These are phyloP conservation scores for Corynorhinus townsendii DNA, from an alignment of 2,113 vertebrate species.

Conservation along the genomic window DNA sequence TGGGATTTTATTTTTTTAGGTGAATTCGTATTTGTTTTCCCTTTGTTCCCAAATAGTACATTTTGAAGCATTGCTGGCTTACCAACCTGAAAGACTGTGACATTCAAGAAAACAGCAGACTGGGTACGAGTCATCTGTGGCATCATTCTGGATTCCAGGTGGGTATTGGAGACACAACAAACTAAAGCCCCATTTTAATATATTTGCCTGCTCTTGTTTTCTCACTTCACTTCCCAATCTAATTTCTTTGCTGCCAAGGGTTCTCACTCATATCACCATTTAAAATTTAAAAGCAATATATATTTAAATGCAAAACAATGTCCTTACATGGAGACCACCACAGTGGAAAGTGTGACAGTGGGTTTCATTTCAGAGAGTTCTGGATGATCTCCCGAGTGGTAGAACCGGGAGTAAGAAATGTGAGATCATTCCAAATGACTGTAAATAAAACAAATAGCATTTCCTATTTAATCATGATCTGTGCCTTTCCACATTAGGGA, in stretches of 20 bases:
- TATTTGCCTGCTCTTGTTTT: slow-evolving; percentile 75
- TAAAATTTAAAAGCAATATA: slow-evolving; percentile 81
- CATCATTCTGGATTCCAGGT: slow-evolving; percentile 62
- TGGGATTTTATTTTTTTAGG: neutral
- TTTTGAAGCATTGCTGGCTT: neutral
- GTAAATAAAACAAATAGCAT: slow-evolving; percentile 58
- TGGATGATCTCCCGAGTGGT: slow-evolving; percentile 49
- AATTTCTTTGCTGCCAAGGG: slow-evolving; percentile 76
- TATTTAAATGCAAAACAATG: slow-evolving; percentile 80
- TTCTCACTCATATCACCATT: slow-evolving; percentile 74
- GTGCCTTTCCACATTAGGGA: slow-evolving; percentile 3
- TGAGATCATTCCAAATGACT: slow-evolving; percentile 53
- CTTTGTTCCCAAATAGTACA: slow-evolving; percentile 20
- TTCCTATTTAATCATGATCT: slow-evolving; percentile 30
- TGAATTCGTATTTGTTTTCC: neutral
- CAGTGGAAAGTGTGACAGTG: slow-evolving; percentile 24
- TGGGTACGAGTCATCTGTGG: neutral
- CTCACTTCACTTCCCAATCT: slow-evolving; percentile 82
- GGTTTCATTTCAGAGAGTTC: slow-evolving; percentile 66
- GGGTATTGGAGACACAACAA: slow-evolving; percentile 53
- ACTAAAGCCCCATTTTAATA: slow-evolving; percentile 75
- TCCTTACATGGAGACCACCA: slow-evolving; percentile 15
- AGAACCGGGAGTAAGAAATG: slow-evolving; percentile 22
- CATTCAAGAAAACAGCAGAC: slow-evolving; percentile 36
- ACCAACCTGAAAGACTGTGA: neutral